Evolutionary conservation across 2,888 invertebrate species (phyloP).

Genomic region (Allygus modestus): DNA sequence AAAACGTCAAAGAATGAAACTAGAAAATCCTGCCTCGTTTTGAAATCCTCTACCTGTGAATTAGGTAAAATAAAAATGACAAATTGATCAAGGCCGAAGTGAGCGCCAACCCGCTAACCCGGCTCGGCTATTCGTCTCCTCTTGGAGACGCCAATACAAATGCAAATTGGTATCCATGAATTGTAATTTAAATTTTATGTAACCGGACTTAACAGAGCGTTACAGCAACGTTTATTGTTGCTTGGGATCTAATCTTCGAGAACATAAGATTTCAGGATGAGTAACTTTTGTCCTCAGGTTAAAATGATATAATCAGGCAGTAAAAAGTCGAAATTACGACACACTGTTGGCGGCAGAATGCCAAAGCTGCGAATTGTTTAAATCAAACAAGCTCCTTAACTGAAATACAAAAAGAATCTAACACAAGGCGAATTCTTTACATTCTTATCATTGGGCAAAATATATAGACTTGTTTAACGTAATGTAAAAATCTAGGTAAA

Average conservation of each 20-base stretch:
- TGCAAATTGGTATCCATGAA: not conserved
- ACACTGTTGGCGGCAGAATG: not conserved
- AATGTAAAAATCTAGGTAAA: too few species aligned
- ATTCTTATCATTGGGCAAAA: too few species aligned
- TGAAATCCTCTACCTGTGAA: too few species aligned
- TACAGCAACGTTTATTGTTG: not conserved
- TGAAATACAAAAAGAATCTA: too few species aligned
- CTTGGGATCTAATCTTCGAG: not conserved
- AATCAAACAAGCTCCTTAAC: not conserved
- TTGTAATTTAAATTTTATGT: not conserved
- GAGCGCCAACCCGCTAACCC: too few species aligned
- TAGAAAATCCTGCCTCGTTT: too few species aligned
- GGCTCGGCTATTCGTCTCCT: too few species aligned
- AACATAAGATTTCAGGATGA: not conserved
- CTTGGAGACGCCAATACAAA: not conserved
- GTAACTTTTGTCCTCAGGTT: not conserved
- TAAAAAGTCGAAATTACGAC: not conserved
- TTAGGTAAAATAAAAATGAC: too few species aligned
- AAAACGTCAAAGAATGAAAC: too few species aligned
- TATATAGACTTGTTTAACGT: too few species aligned
- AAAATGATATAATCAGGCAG: slow-evolving; percentile 5
- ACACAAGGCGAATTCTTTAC: too few species aligned
- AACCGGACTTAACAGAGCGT: not conserved
- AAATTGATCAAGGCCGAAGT: too few species aligned
- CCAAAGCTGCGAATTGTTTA: not conserved